Evolutionary conservation across 2,797 vertebrate genomes (phyloP), one percentile per base, ranked within the genome.

Genomic region (Karalla daura): DNA sequence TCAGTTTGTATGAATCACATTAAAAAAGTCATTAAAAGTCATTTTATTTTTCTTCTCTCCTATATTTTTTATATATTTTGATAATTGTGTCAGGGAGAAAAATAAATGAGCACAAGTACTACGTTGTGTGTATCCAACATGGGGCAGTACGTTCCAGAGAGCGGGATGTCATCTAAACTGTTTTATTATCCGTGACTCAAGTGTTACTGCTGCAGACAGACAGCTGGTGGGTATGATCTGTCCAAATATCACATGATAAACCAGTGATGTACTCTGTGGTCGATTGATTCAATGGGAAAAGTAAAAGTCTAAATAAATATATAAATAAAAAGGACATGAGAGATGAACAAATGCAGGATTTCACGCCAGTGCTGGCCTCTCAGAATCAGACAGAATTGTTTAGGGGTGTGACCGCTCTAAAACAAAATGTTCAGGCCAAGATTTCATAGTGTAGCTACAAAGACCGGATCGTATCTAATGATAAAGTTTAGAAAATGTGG

Each of bases 191-290:
- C 7, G 4, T 37, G 37, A 46, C 44, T 17, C 15, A 23, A 69
- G 39, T 81, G 13, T 43, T 51, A 37, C 36, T 46, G 40, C 47
- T 53, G 52, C 10, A 54, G 33, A 2, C n/a, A n/a, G n/a, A n/a
- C n/a, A n/a, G n/a, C n/a, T n/a, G n/a, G n/a, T n/a, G 20, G 25
- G 1, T 49, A 44, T 41, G 15, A 49, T 46, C 15, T 30, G 15
- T 24, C 56, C 28, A 36, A n/a, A 37, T 23, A 20, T 61, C 67
- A 62, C 60, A 40, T 65, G 62, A 27, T 17, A 41, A 7, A 36
- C 4, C 17, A 23, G 11, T 45, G 49, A 25, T 36, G 12, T 33
- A 14, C 21, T 13, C 14, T 37, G 21, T 24, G 6, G 18, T 44
- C 2, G 6, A 3, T 33, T 23, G 3, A 53, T n/a, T 13, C 18